Percentiles rank a stretch among this genome's conserved stretches.
These are phyloP conservation scores for Brachionus koreanus DNA, from an alignment of 1,140 invertebrate genomes.

Conservation along the genomic window DNA sequence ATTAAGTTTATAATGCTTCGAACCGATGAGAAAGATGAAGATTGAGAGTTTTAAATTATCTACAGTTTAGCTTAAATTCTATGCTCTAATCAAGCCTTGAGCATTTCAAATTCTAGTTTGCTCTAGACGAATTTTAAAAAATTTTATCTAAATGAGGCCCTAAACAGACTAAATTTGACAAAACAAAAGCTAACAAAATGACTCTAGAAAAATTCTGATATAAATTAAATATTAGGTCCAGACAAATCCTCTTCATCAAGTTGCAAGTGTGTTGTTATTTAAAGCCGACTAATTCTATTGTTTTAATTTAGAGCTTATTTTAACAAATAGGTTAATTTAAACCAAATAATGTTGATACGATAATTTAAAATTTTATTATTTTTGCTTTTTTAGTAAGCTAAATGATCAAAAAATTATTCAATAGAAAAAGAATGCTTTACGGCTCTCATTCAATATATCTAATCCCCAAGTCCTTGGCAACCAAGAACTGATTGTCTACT, in stretches of 20 bases:
- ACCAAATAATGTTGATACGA: neutral
- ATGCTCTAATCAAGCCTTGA: neutral
- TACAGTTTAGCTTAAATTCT: neutral
- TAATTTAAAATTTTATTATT: neutral
- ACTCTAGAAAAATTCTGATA: neutral
- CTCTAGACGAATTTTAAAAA: neutral
- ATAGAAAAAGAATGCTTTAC: neutral
- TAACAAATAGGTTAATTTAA: slow-evolving; percentile 4
- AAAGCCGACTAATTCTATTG: neutral
- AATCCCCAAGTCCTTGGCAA: neutral
- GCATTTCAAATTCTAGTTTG: neutral
- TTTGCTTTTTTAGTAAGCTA: neutral
- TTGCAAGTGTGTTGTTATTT: neutral
- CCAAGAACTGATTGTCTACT: neutral
- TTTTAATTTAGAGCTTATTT: neutral
- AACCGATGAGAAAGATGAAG: neutral
- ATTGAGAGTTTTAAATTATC: neutral
- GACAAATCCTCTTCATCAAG: neutral
- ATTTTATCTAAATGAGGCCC: neutral
- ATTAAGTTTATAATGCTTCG: neutral
- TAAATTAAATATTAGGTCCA: neutral
- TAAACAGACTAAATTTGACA: neutral
- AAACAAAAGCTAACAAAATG: neutral
- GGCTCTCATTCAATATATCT: neutral
- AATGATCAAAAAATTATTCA: neutral